These are phyloP conservation scores for Andrena marginata DNA, from an alignment of 2,888 invertebrate species.

Conservation along the genomic window DNA sequence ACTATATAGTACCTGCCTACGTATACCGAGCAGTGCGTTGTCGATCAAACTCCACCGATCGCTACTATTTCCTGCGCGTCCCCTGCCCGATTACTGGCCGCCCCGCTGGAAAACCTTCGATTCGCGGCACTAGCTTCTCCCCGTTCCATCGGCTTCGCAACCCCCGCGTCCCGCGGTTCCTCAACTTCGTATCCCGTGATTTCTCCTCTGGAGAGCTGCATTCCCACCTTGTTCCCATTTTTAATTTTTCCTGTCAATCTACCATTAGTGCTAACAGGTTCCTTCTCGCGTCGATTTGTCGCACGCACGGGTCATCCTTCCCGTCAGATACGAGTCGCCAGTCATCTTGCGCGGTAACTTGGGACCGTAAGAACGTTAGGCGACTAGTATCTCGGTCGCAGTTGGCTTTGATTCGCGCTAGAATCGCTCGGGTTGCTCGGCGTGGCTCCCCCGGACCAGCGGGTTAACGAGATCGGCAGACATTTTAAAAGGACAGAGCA, in stretches of 20 bases:
- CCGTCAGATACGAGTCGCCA: too few relatives aligned
- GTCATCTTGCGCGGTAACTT: background rate
- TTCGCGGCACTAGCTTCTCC: slow-evolving; percentile 4
- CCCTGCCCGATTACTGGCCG: background rate
- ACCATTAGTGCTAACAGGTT: too few relatives aligned
- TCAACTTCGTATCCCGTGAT: background rate
- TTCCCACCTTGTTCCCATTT: too few relatives aligned
- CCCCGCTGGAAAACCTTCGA: slow-evolving; percentile 3
- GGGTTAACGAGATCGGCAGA: slow-evolving; percentile 78
- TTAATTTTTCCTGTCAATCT: too few relatives aligned
- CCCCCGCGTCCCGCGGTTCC: too few relatives aligned
- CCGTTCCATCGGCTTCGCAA: background rate
- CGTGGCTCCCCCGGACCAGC: slow-evolving; percentile 36
- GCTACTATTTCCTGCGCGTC: background rate
- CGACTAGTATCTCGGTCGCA: background rate
- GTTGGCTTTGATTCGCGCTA: slow-evolving; percentile 2
- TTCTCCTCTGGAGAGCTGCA: background rate
- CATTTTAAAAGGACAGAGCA: slow-evolving; percentile 80
- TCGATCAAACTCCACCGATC: slow-evolving; percentile 34
- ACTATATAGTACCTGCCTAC: slow-evolving; percentile 44
- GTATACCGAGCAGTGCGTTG: slow-evolving; percentile 23
- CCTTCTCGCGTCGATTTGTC: too few relatives aligned
- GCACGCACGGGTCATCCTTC: too few relatives aligned
- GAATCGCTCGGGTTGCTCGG: background rate
- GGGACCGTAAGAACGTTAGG: background rate